A percentile compares a stretch with the other conserved stretches of the same genome.
These are phyloP conservation scores for Scotopteryx bipunctaria DNA, from an alignment of 2,888 invertebrate genomes.

Conservation along the genomic window DNA sequence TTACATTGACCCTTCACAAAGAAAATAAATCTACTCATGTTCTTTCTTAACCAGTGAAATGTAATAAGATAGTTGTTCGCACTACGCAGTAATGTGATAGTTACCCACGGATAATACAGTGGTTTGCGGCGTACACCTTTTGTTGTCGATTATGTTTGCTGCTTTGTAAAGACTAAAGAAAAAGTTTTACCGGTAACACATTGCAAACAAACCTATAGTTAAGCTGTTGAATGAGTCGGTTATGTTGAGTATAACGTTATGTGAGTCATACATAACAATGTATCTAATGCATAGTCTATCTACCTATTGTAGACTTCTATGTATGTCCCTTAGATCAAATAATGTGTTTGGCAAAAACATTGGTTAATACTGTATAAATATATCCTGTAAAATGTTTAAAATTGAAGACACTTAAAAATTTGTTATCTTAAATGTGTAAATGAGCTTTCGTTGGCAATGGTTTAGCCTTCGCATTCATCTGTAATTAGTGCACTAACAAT, in stretches of 20 bases:
- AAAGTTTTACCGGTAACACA: neutral
- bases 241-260: no score
- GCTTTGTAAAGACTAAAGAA: neutral
- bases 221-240: no score
- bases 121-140: slow-evolving; percentile 1
- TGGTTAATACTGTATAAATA: no score
- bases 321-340: no score
- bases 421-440: neutral
- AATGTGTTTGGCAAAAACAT: no score
- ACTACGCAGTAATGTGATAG: neutral
- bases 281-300: no score
- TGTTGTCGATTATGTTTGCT: neutral
- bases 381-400: no score
- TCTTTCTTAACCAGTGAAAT: slow-evolving; percentile 2
- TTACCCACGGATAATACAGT: neutral
- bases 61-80: slow-evolving; percentile 6
- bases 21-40: neutral
- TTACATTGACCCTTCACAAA: neutral
- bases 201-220: no score
- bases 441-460: slow-evolving; percentile 7
- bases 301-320: no score
- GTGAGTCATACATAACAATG: no score
- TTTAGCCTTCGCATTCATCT: slow-evolving; percentile 17
- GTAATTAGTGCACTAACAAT: slow-evolving; percentile 31
- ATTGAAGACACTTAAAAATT: no score